phyloP scores from a whole-genome alignment of 1,140 invertebrate species.

The Ruditapes philippinarum region DNA sequence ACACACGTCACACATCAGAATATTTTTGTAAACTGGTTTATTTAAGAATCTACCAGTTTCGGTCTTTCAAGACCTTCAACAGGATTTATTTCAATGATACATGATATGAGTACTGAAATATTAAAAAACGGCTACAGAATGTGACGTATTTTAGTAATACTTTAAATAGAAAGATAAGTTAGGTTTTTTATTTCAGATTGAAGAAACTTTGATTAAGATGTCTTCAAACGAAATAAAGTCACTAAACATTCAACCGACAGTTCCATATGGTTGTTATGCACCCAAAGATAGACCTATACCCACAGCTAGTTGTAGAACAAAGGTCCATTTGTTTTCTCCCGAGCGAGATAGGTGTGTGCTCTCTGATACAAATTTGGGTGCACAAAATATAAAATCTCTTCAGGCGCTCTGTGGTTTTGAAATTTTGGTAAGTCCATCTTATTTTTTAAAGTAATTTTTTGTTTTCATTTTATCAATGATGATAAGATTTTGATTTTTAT shows the following conservation, averaged over 20 bases:
- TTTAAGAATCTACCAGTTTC: too few species aligned
- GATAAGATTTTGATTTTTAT: too few species aligned
- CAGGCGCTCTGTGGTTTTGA: neutral
- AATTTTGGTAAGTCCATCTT: neutral
- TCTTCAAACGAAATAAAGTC: neutral
- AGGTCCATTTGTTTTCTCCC: neutral
- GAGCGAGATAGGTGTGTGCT: neutral
- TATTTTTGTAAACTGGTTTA: too few species aligned
- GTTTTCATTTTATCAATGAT: too few species aligned
- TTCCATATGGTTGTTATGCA: conserved; percentile 13
- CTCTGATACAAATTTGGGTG: neutral
- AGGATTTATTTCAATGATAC: too few species aligned
- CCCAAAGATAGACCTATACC: neutral
- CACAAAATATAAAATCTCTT: neutral
- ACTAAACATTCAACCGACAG: neutral
- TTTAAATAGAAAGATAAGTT: too few species aligned
- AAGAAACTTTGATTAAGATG: neutral
- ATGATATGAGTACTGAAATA: too few species aligned
- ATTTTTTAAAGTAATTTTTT: neutral
- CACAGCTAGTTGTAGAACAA: neutral
- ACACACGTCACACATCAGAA: too few species aligned
- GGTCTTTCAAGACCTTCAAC: too few species aligned
- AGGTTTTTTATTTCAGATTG: neutral
- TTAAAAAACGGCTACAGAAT: too few species aligned
- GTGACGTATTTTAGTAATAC: too few species aligned